phyloP scores from a whole-genome alignment of 2,797 vertebrate genomes.

The Pangasius sanitwongsei region DNA sequence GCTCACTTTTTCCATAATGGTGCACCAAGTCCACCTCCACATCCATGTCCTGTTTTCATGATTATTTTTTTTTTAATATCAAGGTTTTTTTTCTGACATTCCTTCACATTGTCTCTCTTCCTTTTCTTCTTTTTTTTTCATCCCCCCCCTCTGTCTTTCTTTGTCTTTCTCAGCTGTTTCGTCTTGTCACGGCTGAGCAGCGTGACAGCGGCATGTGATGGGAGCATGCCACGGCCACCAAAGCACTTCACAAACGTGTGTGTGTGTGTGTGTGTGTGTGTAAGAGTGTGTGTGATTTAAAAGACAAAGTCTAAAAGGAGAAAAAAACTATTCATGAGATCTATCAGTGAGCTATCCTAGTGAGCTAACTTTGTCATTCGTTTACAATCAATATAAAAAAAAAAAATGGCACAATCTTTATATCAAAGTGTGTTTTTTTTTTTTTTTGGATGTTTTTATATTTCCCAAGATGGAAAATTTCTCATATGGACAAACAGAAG shows the following conservation, averaged over 20 bases:
- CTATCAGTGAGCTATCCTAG: neutral
- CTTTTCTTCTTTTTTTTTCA: neutral
- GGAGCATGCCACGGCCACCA: constrained; percentile 21
- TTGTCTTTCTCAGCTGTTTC: constrained; percentile 45
- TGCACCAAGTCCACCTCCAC: constrained; percentile 23
- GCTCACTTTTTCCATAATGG: constrained; percentile 39
- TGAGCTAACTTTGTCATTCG: neutral
- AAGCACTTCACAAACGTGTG: constrained; percentile 17
- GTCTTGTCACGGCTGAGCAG: constrained; percentile 31
- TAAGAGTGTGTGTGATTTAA: neutral
- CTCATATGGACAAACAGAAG: neutral
- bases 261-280: constrained; percentile 16
- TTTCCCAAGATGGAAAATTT: neutral
- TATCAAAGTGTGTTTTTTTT: neutral
- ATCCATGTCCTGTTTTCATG: neutral
- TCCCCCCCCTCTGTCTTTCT: neutral
- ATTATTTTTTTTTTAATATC: neutral
- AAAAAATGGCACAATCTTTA: neutral
- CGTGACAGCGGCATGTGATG: constrained; percentile 38
- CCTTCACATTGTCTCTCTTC: constrained; percentile 36
- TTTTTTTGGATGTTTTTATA: neutral
- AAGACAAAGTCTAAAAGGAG: neutral
- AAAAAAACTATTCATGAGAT: neutral
- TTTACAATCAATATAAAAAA: neutral
- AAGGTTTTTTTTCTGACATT: constrained; percentile 8